Evolutionary conservation across 2,113 vertebrate genomes (phyloP).

Genomic region (Takifugu bimaculatus): DNA sequence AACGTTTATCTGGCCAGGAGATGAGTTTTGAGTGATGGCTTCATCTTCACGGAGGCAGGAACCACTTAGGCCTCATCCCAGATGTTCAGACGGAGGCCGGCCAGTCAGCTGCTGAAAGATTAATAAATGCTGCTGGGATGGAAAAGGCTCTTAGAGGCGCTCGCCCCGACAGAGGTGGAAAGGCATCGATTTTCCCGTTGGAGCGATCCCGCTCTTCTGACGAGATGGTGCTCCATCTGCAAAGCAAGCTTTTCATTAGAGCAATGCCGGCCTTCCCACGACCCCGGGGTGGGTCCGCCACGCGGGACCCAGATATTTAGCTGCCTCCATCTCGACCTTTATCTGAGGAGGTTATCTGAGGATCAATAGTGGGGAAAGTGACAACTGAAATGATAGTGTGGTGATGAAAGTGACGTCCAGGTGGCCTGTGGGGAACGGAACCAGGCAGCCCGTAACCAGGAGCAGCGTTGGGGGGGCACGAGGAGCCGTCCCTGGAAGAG

Average conservation of each 20-base stretch:
- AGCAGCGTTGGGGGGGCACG: constrained; percentile 9
- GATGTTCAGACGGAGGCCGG: constrained; percentile 51
- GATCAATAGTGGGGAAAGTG: constrained; percentile 48
- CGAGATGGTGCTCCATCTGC: constrained; percentile 39
- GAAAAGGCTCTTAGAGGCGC: constrained; percentile 59
- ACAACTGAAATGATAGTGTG: constrained; percentile 47
- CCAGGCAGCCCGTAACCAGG: constrained; percentile 29
- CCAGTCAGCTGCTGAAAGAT: constrained; percentile 61
- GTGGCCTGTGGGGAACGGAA: constrained; percentile 21
- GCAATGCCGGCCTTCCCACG: constrained; percentile 37
- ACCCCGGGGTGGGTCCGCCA: constrained; percentile 47
- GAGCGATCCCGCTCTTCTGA: constrained; percentile 47
- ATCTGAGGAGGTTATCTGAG: constrained; percentile 28
- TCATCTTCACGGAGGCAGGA: background rate
- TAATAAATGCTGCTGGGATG: constrained; percentile 55
- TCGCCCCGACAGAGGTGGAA: constrained; percentile 20
- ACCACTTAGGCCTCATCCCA: constrained; percentile 48
- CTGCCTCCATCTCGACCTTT: constrained; percentile 12
- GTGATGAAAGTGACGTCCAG: constrained; percentile 37
- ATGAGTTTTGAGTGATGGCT: constrained; percentile 2
- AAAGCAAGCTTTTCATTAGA: constrained; percentile 41
- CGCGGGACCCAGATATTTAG: constrained; percentile 31
- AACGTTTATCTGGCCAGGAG: background rate
- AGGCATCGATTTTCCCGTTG: constrained; percentile 60
- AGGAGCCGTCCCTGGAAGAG: background rate